Evolutionary conservation across 2,888 invertebrate genomes (phyloP), one percentile per base, ranked within the genome.

Genomic region (Prionchulus punctatus): DNA sequence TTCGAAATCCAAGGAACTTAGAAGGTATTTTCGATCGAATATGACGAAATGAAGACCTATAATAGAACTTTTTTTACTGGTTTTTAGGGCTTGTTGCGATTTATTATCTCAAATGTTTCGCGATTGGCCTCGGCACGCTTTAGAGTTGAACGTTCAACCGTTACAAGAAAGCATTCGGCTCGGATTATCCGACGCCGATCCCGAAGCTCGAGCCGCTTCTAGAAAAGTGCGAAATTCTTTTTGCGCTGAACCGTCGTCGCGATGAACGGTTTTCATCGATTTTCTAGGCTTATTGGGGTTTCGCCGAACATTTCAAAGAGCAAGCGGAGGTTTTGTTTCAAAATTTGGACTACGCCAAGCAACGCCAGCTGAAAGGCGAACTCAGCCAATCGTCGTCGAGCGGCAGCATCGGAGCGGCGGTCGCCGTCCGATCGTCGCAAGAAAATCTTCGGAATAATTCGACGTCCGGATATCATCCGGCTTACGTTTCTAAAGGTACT

Each of bases 161-260:
- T 72, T 98, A 1, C 81, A 85, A 61, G 92, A 92, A 62, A 82
- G 86, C 1, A 81, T 96, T 56, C 74, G 74, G 61, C 68, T 70
- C 62, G 91, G 91, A 0, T 83, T 94, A 60, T 80, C 82, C 1
- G 96, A 98, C 77, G 92, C 96, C 0, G 96, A 98, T 73, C 81
- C 84, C 30, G 85, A 85, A 54, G 90, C 92, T 0, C 76, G 96
- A 63, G 82, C 81, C 12, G 79, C 80, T 65, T 83, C 86, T 0
- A 79, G 91, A 68, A 84, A 82, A 87, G 89, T 72, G 73, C 77
- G 65, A 4, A 30, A 18, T 12, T 23, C 25, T 25, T 23, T 48
- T 25, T 26, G 57, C n/a, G 7, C 7, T 7, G 28, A 30, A 7
- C 7, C 23, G 51, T 51, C 4, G 7, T 27, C 18, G 36, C 7